Evolutionary conservation across 2,113 vertebrate species (phyloP).

Genomic region (Nansenia antarctica): DNA sequence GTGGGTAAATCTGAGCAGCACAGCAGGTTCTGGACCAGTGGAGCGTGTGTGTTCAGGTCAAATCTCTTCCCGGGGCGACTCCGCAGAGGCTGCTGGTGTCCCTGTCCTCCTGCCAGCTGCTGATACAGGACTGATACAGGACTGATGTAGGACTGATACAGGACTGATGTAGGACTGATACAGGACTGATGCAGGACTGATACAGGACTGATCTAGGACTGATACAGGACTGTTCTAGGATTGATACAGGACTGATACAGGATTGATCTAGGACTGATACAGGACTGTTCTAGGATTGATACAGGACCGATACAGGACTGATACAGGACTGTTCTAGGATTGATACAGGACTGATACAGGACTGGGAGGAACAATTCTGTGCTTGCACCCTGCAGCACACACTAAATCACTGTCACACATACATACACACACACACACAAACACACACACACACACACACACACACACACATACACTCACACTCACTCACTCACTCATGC

Average conservation of each 20-base stretch:
- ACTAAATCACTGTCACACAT: conserved; percentile 6
- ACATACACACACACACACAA: conserved; percentile 10
- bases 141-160: too few relatives aligned
- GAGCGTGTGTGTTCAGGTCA: conserved; percentile 38
- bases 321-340: too few relatives aligned
- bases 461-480: conserved; percentile 5
- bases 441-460: neutral
- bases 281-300: too few relatives aligned
- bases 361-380: conserved; percentile 20
- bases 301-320: too few relatives aligned
- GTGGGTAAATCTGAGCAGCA: conserved; percentile 28
- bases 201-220: too few relatives aligned
- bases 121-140: neutral
- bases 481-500: neutral
- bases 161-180: too few relatives aligned
- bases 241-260: too few relatives aligned
- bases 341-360: too few relatives aligned
- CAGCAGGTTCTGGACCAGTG: conserved; percentile 43
- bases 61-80: conserved; percentile 11
- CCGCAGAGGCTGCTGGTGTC: too few relatives aligned
- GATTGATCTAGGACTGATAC: too few relatives aligned
- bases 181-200: too few relatives aligned
- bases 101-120: neutral
- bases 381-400: neutral
- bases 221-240: too few relatives aligned